These are phyloP conservation scores for Zophobas atratus DNA, from an alignment of 1,140 invertebrate genomes.

Conservation along the genomic window DNA sequence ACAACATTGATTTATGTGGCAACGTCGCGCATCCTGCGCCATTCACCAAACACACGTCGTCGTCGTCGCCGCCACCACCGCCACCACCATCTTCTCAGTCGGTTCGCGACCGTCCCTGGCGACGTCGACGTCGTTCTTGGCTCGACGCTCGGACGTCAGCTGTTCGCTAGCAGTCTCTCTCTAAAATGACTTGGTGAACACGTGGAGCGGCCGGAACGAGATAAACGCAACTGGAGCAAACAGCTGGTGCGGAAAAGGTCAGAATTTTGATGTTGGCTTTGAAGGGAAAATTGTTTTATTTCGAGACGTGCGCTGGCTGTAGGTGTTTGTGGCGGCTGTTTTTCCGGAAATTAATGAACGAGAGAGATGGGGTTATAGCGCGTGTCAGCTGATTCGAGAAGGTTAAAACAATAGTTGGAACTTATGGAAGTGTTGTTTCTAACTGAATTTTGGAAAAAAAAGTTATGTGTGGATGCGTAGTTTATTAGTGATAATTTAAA, in stretches of 20 bases:
- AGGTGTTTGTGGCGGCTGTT: too few relatives aligned
- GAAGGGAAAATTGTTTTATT: too few relatives aligned
- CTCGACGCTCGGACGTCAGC: constrained; percentile 11
- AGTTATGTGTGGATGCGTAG: too few relatives aligned
- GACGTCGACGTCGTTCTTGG: not conserved
- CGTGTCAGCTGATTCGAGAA: too few relatives aligned
- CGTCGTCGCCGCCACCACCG: not conserved
- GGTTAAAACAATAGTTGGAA: too few relatives aligned
- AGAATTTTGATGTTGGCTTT: not conserved
- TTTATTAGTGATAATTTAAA: too few relatives aligned
- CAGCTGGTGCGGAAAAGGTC: not conserved
- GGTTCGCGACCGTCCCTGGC: constrained; percentile 14
- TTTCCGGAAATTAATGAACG: too few relatives aligned
- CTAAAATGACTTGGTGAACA: constrained; percentile 13
- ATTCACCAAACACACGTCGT: constrained; percentile 45
- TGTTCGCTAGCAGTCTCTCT: constrained; percentile 14
- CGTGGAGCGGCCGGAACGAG: not conserved
- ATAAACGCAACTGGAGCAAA: constrained; percentile 2
- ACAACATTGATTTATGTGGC: constrained; percentile 55
- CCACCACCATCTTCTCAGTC: constrained; percentile 25
- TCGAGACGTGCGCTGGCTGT: too few relatives aligned
- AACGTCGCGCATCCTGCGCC: constrained; percentile 50
- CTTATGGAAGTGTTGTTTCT: too few relatives aligned
- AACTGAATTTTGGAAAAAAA: too few relatives aligned
- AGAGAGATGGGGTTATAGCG: too few relatives aligned